Base-by-base conservation (phyloP, 1,140 invertebrate genomes). In the Leucophenga varia region DNA sequence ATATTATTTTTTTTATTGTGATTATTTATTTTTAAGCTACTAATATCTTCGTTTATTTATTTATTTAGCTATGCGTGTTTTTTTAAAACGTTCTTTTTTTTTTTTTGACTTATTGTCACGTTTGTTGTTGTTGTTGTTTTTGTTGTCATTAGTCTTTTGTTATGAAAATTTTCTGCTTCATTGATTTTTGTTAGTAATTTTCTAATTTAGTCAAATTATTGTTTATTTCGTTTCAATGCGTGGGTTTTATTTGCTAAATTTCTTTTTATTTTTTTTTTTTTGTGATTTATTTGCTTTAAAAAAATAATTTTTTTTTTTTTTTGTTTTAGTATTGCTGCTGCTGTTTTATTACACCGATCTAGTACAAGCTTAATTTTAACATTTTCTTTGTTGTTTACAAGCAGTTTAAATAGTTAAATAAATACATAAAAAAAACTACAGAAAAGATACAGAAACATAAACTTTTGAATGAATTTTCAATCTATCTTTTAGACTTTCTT, bases 81-180 rank as follows among this genome's bases (percentile, higher is more conserved):
- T n/a, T n/a, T n/a, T n/a, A n/a, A n/a, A n/a, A n/a, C n/a, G n/a
- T n/a, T n/a, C n/a, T n/a, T n/a, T n/a, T n/a, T n/a, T n/a, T n/a
- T n/a, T n/a, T n/a, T n/a, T n/a, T n/a, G n/a, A n/a, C n/a, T n/a
- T n/a, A n/a, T n/a, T n/a, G n/a, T n/a, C n/a, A n/a, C n/a, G n/a
- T n/a, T n/a, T n/a, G n/a, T n/a, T 36, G 32, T 36, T 42, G 49
- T 45, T 44, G 60, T 57, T 64, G 59, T 65, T 65, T 59, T 65
- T 49, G 61, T 59, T 34, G 56, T 37, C 61, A 53, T 61, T 65
- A 55, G 55, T 61, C 65, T 25, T 67, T 65, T 65, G 65, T 65
- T 65, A 65, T 65, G 63, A 65, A 65, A 65, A 65, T 65, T 65
- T 65, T 65, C 63, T 67, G 63, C 63, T 63, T 67, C 63, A 65